A percentile compares a stretch with the other conserved stretches of the same genome.
Evolutionary conservation across 2,113 vertebrate genomes (phyloP).

Genomic region (Syngnathus scovelli): DNA sequence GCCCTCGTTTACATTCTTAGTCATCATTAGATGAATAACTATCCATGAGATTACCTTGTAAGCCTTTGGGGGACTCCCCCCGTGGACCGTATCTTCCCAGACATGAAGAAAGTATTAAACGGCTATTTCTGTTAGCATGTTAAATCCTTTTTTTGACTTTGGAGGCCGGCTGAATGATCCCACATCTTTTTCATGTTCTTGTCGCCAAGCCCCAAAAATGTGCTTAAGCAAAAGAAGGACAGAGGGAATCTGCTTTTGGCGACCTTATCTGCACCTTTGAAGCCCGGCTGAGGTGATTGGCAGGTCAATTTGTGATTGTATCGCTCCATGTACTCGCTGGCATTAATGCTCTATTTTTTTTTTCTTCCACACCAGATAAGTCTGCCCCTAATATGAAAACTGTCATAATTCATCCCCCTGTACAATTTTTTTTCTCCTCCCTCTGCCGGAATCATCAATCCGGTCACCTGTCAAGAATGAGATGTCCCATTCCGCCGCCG

Average conservation of each 20-base stretch:
- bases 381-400: constrained; percentile 77
- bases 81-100: constrained; percentile 35
- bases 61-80: constrained; percentile 50
- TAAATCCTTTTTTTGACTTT: constrained; percentile 42
- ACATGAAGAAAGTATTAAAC: constrained; percentile 57
- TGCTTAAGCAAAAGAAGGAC: constrained; percentile 64
- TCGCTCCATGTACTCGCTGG: constrained; percentile 68
- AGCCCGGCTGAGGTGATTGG: constrained; percentile 70
- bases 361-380: constrained; percentile 60
- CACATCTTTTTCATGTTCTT: constrained; percentile 58
- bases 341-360: constrained; percentile 69
- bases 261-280: constrained; percentile 75
- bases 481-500: constrained; percentile 25
- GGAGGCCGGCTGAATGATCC: constrained; percentile 52
- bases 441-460: constrained; percentile 64
- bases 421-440: constrained; percentile 46
- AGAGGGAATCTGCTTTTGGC: constrained; percentile 57
- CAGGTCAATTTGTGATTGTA: constrained; percentile 78
- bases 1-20: constrained; percentile 67
- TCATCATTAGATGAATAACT: constrained; percentile 74
- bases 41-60: constrained; percentile 72
- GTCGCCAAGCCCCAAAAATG: constrained; percentile 39
- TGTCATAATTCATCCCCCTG: constrained; percentile 73
- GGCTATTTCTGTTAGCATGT: constrained; percentile 51
- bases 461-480: constrained; percentile 56